phyloP scores from a whole-genome alignment of 1,140 invertebrate genomes.

The Anadara kagoshimensis region DNA sequence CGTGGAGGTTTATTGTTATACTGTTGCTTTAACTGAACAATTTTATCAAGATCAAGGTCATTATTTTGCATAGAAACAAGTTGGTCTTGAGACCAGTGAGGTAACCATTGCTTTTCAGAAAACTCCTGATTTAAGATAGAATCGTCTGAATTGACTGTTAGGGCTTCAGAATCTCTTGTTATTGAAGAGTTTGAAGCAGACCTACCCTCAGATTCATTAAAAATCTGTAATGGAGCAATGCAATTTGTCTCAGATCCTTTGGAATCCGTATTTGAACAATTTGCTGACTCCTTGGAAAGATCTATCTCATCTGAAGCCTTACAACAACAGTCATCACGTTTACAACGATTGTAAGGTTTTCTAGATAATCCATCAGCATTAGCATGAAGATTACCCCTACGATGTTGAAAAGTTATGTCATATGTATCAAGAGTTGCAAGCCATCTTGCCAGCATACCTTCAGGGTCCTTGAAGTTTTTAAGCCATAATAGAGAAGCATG shows the following conservation, averaged over 20 bases:
- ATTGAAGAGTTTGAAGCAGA: too few relatives aligned
- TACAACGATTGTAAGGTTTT: neutral
- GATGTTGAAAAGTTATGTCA: neutral
- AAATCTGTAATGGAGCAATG: too few relatives aligned
- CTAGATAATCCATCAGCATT: neutral
- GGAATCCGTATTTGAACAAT: slow-evolving; percentile 22
- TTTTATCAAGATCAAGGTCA: slow-evolving; percentile 21
- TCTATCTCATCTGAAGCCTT: neutral
- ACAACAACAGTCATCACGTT: neutral
- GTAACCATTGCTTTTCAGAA: too few relatives aligned
- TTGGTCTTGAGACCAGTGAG: slow-evolving; percentile 19
- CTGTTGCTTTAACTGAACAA: slow-evolving; percentile 6
- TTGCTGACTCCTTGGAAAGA: neutral
- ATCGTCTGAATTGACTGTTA: too few relatives aligned
- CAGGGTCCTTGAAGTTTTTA: neutral
- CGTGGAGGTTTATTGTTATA: slow-evolving; percentile 19
- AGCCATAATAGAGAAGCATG: neutral
- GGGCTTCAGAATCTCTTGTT: too few relatives aligned
- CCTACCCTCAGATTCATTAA: too few relatives aligned
- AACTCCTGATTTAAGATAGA: too few relatives aligned
- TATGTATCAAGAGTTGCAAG: neutral
- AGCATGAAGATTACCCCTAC: neutral
- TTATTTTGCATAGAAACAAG: slow-evolving; percentile 13
- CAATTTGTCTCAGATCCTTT: too few relatives aligned
- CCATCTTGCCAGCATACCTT: neutral